A percentile compares a stretch with the other conserved stretches of the same genome.
phyloP scores from a whole-genome alignment of 2,888 invertebrate species.

The Piscicola geometra region DNA sequence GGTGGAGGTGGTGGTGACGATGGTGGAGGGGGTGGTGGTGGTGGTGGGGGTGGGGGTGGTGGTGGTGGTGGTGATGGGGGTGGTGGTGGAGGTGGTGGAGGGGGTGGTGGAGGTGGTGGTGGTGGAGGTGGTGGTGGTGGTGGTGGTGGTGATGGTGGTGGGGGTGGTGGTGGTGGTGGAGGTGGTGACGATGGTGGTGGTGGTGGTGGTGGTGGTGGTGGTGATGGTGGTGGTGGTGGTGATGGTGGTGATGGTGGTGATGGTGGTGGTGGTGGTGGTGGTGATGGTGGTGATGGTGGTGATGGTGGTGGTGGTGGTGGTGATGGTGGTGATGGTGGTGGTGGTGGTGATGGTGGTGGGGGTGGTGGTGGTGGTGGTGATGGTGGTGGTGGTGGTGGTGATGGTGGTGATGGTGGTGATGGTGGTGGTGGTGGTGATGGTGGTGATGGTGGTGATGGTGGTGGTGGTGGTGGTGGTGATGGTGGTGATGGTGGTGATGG shows the following conservation, averaged over 20 bases:
- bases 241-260: background rate
- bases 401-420: background rate
- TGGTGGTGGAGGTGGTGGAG: background rate
- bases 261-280: background rate
- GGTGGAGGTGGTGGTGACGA: background rate
- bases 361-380: background rate
- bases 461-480: background rate
- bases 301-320: background rate
- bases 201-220: background rate
- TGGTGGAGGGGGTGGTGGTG: background rate
- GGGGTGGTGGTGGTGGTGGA: background rate
- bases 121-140: background rate
- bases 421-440: background rate
- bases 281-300: no score
- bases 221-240: background rate
- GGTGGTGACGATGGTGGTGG: background rate
- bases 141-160: background rate
- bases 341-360: constrained; percentile 1
- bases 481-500: background rate
- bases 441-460: no score
- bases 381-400: background rate
- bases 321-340: background rate
- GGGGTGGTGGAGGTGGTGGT: no score
- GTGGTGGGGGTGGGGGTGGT: background rate
- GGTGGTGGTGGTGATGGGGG: background rate